phyloP scores from a whole-genome alignment of 2,797 vertebrate species.

The Sebastes hubbsi region DNA sequence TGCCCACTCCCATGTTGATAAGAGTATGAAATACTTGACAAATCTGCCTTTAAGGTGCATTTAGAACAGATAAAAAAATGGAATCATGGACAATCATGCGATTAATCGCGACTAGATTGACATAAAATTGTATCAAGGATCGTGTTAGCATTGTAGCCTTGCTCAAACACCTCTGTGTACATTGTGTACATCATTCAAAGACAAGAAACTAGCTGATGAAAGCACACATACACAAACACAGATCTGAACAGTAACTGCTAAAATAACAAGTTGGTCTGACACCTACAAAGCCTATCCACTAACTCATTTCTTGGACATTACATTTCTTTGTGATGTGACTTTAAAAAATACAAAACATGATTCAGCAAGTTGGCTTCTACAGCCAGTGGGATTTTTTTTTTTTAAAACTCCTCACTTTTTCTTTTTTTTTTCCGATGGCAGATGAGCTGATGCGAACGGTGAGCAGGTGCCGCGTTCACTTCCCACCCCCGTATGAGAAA shows the following conservation, averaged over 20 bases:
- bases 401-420: neutral
- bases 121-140: neutral
- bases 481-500: slow-evolving; percentile 48
- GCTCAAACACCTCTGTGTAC: neutral
- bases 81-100: no score
- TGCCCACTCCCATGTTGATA: no score
- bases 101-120: neutral
- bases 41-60: no score
- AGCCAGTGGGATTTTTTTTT: neutral
- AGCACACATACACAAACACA: neutral
- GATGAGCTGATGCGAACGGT: slow-evolving; percentile 38
- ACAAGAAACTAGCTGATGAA: neutral
- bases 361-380: neutral
- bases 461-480: slow-evolving; percentile 46
- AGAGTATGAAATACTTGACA: no score
- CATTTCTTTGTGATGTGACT: neutral
- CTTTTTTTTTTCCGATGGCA: neutral
- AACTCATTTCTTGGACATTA: neutral
- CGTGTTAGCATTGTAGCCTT: neutral
- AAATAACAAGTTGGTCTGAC: neutral
- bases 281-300: neutral
- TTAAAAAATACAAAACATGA: neutral
- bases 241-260: neutral
- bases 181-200: neutral
- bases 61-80: no score